These are phyloP conservation scores for Psix sp. DNA, from an alignment of 1,140 invertebrate genomes.

Conservation along the genomic window DNA sequence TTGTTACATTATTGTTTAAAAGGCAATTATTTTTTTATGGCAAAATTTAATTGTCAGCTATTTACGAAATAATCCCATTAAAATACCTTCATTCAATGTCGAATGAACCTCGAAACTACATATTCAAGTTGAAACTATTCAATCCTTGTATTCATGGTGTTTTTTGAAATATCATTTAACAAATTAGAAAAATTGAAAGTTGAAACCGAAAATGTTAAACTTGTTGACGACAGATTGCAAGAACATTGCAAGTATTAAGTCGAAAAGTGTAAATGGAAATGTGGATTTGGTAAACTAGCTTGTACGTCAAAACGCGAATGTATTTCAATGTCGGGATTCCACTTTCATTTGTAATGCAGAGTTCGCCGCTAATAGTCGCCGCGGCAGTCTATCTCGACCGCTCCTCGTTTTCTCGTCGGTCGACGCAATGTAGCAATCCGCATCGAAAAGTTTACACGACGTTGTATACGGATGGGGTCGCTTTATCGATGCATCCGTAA, in stretches of 20 bases:
- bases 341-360: constrained; percentile 56
- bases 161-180: no score
- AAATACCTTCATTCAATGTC: no score
- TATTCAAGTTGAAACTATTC: no score
- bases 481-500: constrained; percentile 54
- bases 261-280: background rate
- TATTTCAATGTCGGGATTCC: constrained; percentile 57
- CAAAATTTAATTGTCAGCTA: no score
- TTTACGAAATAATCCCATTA: no score
- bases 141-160: no score
- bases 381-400: constrained; percentile 53
- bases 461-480: constrained; percentile 44
- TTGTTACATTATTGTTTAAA: no score
- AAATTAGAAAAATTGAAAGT: no score
- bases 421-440: constrained; percentile 47
- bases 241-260: background rate
- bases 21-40: no score
- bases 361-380: constrained; percentile 47
- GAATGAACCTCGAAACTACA: no score
- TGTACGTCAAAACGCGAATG: constrained; percentile 38
- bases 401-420: constrained; percentile 55
- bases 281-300: constrained; percentile 3
- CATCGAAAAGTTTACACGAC: constrained; percentile 55
- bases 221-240: no score
- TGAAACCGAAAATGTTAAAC: no score